phyloP scores from a whole-genome alignment of 2,888 invertebrate genomes.

The Morpho deidamia region DNA sequence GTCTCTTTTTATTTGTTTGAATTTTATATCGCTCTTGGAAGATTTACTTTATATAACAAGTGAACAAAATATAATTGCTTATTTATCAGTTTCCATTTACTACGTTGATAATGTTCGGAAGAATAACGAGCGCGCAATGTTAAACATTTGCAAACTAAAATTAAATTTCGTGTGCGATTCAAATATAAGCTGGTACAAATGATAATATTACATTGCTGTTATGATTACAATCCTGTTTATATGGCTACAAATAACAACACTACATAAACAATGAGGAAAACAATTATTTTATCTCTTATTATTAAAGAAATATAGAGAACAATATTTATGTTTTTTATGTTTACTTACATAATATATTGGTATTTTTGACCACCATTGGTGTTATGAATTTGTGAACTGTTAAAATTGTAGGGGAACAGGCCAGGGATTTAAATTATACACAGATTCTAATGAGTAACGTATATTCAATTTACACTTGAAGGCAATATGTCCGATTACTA shows the following conservation, averaged over 20 bases:
- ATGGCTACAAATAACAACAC: background rate
- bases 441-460: too few species aligned
- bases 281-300: background rate
- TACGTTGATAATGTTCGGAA: background rate
- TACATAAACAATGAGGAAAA: background rate
- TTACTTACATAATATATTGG: too few species aligned
- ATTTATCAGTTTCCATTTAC: slow-evolving; percentile 1
- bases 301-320: too few species aligned
- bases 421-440: too few species aligned
- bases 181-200: slow-evolving; percentile 4
- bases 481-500: too few species aligned
- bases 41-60: background rate
- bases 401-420: too few species aligned
- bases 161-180: slow-evolving; percentile 10
- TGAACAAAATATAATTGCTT: slow-evolving; percentile 4
- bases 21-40: too few species aligned
- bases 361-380: too few species aligned
- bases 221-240: background rate
- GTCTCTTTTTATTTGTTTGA: too few species aligned
- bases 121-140: background rate
- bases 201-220: slow-evolving; percentile 11
- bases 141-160: slow-evolving; percentile 10
- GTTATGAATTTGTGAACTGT: too few species aligned
- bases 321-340: too few species aligned
- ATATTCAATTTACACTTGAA: too few species aligned